phyloP scores from a whole-genome alignment of 2,888 invertebrate genomes.

The Hirtodrosophila confusa region DNA sequence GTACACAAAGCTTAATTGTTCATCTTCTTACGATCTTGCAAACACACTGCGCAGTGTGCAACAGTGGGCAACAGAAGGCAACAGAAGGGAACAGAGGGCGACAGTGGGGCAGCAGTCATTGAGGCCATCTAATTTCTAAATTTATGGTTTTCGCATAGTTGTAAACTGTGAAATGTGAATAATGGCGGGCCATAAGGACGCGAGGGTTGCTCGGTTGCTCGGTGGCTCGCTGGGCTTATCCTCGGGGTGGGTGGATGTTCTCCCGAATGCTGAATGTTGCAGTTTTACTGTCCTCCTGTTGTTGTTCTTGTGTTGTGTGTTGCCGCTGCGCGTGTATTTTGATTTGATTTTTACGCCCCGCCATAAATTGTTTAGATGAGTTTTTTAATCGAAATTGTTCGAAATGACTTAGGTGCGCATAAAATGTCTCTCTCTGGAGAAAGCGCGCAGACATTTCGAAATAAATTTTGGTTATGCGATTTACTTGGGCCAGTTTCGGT shows the following conservation, averaged over 20 bases:
- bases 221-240: conserved; percentile 41
- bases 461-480: conserved; percentile 67
- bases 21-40: conserved; percentile 14
- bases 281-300: conserved; percentile 67
- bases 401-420: conserved; percentile 80
- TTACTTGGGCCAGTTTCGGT: conserved; percentile 51
- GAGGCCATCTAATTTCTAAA: conserved; percentile 72
- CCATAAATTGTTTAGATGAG: conserved; percentile 83
- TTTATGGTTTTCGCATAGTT: conserved; percentile 81
- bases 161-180: conserved; percentile 80
- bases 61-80: conserved; percentile 3
- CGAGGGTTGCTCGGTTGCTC: conserved; percentile 40
- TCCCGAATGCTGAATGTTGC: conserved; percentile 75
- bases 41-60: not conserved
- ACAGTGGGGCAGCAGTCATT: conserved; percentile 13
- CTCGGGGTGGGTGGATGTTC: not conserved
- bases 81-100: not conserved
- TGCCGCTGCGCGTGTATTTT: conserved; percentile 69
- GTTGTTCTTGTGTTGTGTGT: conserved; percentile 18
- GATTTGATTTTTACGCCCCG: conserved; percentile 82
- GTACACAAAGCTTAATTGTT: no score
- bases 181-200: conserved; percentile 43
- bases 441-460: conserved; percentile 54
- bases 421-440: conserved; percentile 73
- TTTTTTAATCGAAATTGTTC: conserved; percentile 81